Evolutionary conservation across 2,797 vertebrate species (phyloP).

Genomic region (Kryptolebias ocellatus): DNA sequence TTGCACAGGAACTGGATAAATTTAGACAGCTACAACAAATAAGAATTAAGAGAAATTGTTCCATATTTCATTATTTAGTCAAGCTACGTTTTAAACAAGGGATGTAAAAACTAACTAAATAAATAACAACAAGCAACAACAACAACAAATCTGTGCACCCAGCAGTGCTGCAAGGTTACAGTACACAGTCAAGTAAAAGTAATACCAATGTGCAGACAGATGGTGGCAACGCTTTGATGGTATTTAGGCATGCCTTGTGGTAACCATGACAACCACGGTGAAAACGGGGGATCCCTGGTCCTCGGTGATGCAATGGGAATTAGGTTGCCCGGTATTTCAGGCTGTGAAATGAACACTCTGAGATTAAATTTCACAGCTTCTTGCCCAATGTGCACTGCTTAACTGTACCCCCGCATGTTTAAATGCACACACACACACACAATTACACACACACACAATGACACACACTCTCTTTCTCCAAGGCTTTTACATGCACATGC

Average conservation of each 20-base stretch:
- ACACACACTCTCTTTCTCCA: constrained; percentile 6
- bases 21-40: not conserved
- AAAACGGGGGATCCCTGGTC: constrained; percentile 37
- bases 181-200: constrained; percentile 14
- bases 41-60: too few species aligned
- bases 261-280: constrained; percentile 57
- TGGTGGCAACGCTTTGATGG: constrained; percentile 49
- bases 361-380: constrained; percentile 70
- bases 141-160: not conserved
- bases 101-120: not conserved
- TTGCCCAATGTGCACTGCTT: constrained; percentile 37
- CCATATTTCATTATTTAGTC: not conserved
- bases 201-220: constrained; percentile 45
- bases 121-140: not conserved
- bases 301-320: constrained; percentile 50
- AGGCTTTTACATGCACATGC: constrained; percentile 7
- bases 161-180: not conserved
- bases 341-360: constrained; percentile 65
- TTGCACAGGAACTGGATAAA: not conserved
- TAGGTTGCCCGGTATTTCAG: constrained; percentile 50
- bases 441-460: constrained; percentile 14
- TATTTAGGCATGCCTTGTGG: constrained; percentile 51
- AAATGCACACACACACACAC: constrained; percentile 22
- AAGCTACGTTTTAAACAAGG: not conserved
- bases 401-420: constrained; percentile 26